Percentiles rank a stretch among this genome's conserved stretches.
Evolutionary conservation across 2,888 invertebrate species (phyloP).

Genomic region (Epinotia ramella): DNA sequence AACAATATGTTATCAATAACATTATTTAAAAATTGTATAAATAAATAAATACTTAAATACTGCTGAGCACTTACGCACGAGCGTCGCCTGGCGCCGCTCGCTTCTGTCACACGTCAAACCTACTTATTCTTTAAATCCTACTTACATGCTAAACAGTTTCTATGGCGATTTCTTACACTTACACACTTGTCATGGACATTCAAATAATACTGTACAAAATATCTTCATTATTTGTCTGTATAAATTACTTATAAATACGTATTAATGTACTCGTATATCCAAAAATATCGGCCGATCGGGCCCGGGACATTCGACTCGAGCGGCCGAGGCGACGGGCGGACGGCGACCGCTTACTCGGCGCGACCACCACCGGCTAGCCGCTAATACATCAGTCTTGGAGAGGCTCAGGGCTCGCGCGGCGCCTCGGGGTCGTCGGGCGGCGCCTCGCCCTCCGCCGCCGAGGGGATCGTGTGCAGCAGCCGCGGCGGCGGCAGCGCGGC

Average conservation of each 20-base stretch:
- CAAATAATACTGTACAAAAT: conserved; percentile 68
- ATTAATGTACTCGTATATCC: conserved; percentile 34
- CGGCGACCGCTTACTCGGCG: not conserved
- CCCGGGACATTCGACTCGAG: not conserved
- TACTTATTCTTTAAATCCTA: not conserved
- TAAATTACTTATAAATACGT: conserved; percentile 28
- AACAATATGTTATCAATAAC: conserved; percentile 37
- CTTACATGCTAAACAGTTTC: not conserved
- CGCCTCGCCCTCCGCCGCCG: conserved; percentile 91
- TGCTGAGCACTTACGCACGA: conserved; percentile 55
- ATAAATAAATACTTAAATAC: conserved; percentile 50
- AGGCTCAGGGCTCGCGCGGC: conserved; percentile 7
- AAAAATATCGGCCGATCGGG: conserved; percentile 9
- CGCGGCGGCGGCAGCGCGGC: conserved; percentile 86
- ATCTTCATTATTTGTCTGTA: conserved; percentile 55
- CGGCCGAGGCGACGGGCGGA: conserved; percentile 7
- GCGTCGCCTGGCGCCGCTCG: conserved; percentile 30
- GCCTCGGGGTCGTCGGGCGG: conserved; percentile 63
- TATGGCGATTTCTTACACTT: conserved; percentile 24
- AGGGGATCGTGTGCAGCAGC: conserved; percentile 88
- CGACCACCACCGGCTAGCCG: not conserved
- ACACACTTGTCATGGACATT: conserved; percentile 49
- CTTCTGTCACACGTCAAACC: not conserved
- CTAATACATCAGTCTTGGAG: conserved; percentile 31
- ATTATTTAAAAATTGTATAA: conserved; percentile 46